phyloP scores from a whole-genome alignment of 1,140 invertebrate genomes.

The Eciton burchellii region DNA sequence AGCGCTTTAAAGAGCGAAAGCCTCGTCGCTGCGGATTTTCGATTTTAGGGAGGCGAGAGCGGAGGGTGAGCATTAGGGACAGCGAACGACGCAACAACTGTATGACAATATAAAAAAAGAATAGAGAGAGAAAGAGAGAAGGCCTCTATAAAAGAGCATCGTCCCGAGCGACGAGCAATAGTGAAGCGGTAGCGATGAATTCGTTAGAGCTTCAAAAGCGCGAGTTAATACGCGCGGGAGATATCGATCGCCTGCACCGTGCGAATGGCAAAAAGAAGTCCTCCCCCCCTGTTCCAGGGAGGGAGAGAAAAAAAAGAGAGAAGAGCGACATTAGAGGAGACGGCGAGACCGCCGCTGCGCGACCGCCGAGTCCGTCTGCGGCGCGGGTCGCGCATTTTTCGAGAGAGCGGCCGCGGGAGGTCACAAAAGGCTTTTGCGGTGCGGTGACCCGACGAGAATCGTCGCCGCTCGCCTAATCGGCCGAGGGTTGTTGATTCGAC shows the following conservation, averaged over 20 bases:
- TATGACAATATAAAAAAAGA: too few species aligned
- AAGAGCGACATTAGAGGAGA: constrained; percentile 14
- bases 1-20: background rate
- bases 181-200: background rate
- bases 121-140: background rate
- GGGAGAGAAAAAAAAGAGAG: background rate
- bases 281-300: too few species aligned
- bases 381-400: constrained; percentile 52
- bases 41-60: too few species aligned
- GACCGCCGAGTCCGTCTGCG: constrained; percentile 59
- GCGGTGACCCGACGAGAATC: constrained; percentile 69
- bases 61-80: too few species aligned
- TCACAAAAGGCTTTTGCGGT: constrained; percentile 72
- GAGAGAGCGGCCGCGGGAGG: constrained; percentile 41
- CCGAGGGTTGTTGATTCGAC: constrained; percentile 67
- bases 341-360: constrained; percentile 53
- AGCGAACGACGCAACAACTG: too few species aligned
- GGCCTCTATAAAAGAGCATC: too few species aligned
- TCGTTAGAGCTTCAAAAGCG: constrained; percentile 7
- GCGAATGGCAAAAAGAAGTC: constrained; percentile 26
- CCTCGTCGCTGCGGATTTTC: constrained; percentile 12
- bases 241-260: constrained; percentile 40
- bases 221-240: constrained; percentile 49
- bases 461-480: constrained; percentile 66
- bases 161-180: constrained; percentile 2